Base-by-base conservation (phyloP, 92 coral and sea anemone genomes). In the Umimayanthus chanpuru region DNA sequence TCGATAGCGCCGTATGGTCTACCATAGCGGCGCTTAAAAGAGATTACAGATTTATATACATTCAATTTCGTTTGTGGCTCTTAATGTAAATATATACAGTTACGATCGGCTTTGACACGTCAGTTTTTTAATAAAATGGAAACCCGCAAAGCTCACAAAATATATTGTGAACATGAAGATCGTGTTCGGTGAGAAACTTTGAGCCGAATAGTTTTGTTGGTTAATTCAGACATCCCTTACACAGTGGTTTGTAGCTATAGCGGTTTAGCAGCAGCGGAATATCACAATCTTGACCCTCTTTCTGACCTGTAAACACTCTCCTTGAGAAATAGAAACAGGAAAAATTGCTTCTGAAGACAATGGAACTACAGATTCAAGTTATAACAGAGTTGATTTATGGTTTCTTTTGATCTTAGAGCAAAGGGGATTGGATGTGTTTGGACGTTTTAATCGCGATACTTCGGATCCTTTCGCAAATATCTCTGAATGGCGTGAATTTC, bases 221-320 rank as follows among this genome's bases (percentile, higher is more conserved):
- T 77, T 40, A 44, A 70, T 26, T 12, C 23, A 47, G 87, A 28
- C 53, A n/a, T 43, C 38, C 64, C 29, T 83, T 39, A 83, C 77
- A 18, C 18, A 4, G 28, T 28, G 20, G 87, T n/a, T 68, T 43
- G 39, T 43, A 65, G 61, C 16, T 20, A 1, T 77, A 41, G 81
- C 38, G 61, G 72, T 80, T 80, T 3, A 80, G 84, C 44, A 16
- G 25, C n/a, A 26, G 39, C 40, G 18, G 44, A 68, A 70, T 44
- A 68, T 68, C 77, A 15, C 41, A 26, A 15, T 65, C 32, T 44
- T 83, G 87, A 83, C 87, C 87, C 78, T 2, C 2, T 2, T 32
- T 2, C 74, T 83, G 87, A 83, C 87, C 87, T 44, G 76, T 71
- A 83, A 83, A 83, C 87, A 83, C 61, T 44, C 68, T 70, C 77